Evolutionary conservation across 2,888 invertebrate species (phyloP).

Genomic region (Mimumesa dahlbomi): DNA sequence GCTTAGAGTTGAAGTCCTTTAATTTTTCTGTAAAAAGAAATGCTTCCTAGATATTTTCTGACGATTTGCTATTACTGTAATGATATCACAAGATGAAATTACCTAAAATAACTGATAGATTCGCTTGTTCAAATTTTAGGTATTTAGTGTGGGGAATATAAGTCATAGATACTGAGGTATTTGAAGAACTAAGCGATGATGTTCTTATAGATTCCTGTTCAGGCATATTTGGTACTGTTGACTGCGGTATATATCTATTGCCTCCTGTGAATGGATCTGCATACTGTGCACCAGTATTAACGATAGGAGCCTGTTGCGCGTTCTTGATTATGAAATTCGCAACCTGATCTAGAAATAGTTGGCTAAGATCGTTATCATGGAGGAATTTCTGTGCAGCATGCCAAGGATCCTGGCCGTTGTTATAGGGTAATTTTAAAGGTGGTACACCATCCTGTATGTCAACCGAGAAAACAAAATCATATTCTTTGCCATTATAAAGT

Average conservation of each 20-base stretch:
- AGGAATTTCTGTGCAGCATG: slow-evolving; percentile 94
- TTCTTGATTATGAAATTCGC: slow-evolving; percentile 96
- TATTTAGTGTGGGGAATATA: slow-evolving; percentile 82
- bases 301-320: slow-evolving; percentile 79
- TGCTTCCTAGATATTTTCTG: slow-evolving; percentile 12
- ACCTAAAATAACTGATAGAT: slow-evolving; percentile 87
- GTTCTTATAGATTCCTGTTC: slow-evolving; percentile 27
- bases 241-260: slow-evolving; percentile 86
- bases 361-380: slow-evolving; percentile 90
- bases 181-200: slow-evolving; percentile 47
- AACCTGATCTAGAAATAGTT: slow-evolving; percentile 93
- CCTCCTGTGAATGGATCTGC: slow-evolving; percentile 87
- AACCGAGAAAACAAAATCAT: slow-evolving; percentile 97
- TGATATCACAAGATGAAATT: slow-evolving; percentile 70
- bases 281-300: slow-evolving; percentile 71
- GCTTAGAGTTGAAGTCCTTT: slow-evolving; percentile 86
- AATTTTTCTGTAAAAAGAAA: slow-evolving; percentile 71
- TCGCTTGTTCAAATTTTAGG: slow-evolving; percentile 89
- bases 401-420: slow-evolving; percentile 95
- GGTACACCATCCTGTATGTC: slow-evolving; percentile 95
- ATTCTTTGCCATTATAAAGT: slow-evolving; percentile 92
- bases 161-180: slow-evolving; percentile 46
- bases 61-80: not conserved
- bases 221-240: slow-evolving; percentile 17
- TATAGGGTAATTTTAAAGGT: slow-evolving; percentile 94